Evolutionary conservation across 2,113 vertebrate genomes (phyloP), one percentile per base, ranked within the genome.

Genomic region (Trinectes maculatus): DNA sequence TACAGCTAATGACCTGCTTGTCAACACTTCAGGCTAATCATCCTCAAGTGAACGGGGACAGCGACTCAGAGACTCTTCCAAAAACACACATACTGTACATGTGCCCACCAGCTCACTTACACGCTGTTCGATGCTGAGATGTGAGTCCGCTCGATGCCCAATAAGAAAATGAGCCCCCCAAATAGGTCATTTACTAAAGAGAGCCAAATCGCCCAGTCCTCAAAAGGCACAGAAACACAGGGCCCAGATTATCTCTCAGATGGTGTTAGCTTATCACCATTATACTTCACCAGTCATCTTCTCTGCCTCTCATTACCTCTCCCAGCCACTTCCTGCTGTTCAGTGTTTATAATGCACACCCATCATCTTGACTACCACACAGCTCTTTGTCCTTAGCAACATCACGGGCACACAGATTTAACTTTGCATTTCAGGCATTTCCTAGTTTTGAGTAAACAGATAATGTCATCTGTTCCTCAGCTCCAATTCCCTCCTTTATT

Each of bases 1-100:
- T n/a, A n/a, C n/a, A 16, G 26, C 73, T 82, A 70, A 86, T 71
- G 85, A 82, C 67, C 73, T 82, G 72, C 77, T 68, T 86, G 81
- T 85, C 74, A 74, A 77, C 77, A 79, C 64, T 86, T 84, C 43
- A 26, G 64, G 58, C 68, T 75, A 65, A 84, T 84, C 77, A 77
- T 60, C 52, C 29, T 52, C 5, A 31, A 82, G 63, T 69, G 64
- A 84, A 77, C 13, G 42, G 60, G 65, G 71, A 58, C 68, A 79
- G 71, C 47, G 74, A 52, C 62, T 72, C 46, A 36, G 36, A 63
- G 31, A 47, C 34, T 58, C 61, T 51, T 46, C 37, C 63, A 53
- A 67, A 60, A 33, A 71, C 83, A 57, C 36, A 53, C 64, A 60
- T 19, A 25, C 70, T n/a, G n/a, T n/a, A n/a, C n/a, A 74, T 19